Evolutionary conservation across 2,797 vertebrate species (phyloP), one percentile per base, ranked within the genome.

Genomic region (Dicrostonyx torquatus): DNA sequence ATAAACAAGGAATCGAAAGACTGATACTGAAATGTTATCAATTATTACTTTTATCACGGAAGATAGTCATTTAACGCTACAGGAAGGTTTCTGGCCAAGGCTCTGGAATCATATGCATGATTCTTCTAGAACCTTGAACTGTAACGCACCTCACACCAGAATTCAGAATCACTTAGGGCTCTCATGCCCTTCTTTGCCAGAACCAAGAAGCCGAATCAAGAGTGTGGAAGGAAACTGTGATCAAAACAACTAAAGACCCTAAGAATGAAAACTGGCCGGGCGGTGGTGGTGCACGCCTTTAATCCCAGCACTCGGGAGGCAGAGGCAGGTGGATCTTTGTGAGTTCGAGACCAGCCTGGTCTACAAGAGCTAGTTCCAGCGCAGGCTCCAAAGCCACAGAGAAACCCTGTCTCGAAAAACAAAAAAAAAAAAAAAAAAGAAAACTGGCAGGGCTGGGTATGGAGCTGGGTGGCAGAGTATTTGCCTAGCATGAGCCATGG

Each of bases 21-120:
- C 13, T 37, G 55, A 92, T 73, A n/a, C 7, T 60, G 29, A 85
- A 40, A 64, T 22, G 34, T 48, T n/a, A 70, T 60, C 53, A 64
- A 26, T 34, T 88, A 58, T 68, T 91, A 55, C 45, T 92, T 60
- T 84, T 53, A 76, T 15, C 15, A 18, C 6, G 34, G 73, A 80
- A 90, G 90, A 58, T 58, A 58, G 20, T 55, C 43, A n/a, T 10
- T 93, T 45, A 50, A 48, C 24, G 22, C 62, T 48, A 62, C 24
- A n/a, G 43, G 83, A 87, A 96, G 9, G 9, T 72, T 95, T 90
- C 73, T 77, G 11, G 92, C 68, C 37, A n/a, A 18, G 29, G 5
- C 45, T 73, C 48, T 82, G 45, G 26, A 34, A 45, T 80, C 60
- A 78, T 60, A 34, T 11, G 17, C 4, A 5, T 79, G 40, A 76